Evolutionary conservation across 2,888 invertebrate species (phyloP).

Genomic region (Sphecodes monilicornis): DNA sequence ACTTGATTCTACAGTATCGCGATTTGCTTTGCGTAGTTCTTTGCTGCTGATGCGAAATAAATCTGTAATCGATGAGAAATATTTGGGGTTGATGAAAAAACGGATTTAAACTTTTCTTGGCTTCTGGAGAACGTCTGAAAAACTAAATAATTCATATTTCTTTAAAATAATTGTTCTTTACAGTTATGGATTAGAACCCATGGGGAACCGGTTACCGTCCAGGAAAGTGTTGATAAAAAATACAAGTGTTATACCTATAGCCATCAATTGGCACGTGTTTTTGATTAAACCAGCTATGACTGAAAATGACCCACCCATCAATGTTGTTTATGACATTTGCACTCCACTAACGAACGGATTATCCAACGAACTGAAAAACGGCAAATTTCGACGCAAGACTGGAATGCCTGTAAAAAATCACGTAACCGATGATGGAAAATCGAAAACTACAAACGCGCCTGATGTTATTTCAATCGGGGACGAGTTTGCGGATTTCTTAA

Average conservation of each 20-base stretch:
- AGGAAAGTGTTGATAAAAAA: conserved; percentile 77
- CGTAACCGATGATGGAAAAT: background rate
- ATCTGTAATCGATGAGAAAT: background rate
- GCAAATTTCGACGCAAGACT: background rate
- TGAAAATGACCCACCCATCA: conserved; percentile 70
- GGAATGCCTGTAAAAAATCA: conserved; percentile 32
- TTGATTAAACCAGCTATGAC: conserved; percentile 49
- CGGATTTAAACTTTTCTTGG: background rate
- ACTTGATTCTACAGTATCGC: background rate
- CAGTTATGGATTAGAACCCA: conserved; percentile 74
- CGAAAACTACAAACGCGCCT: background rate
- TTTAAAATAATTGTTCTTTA: conserved; percentile 9
- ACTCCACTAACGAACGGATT: conserved; percentile 61
- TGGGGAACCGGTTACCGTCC: conserved; percentile 52
- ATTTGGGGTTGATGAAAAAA: background rate
- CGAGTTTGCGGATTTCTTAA: background rate
- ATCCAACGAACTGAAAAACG: conserved; percentile 23
- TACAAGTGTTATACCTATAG: conserved; percentile 74
- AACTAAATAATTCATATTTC: background rate
- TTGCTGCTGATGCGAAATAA: background rate
- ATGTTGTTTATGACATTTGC: conserved; percentile 70
- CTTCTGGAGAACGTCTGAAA: background rate
- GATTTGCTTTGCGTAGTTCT: background rate
- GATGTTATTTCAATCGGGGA: background rate
- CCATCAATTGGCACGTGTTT: conserved; percentile 79